phyloP scores from a whole-genome alignment of 2,113 vertebrate species.

The Notechis scutatus region DNA sequence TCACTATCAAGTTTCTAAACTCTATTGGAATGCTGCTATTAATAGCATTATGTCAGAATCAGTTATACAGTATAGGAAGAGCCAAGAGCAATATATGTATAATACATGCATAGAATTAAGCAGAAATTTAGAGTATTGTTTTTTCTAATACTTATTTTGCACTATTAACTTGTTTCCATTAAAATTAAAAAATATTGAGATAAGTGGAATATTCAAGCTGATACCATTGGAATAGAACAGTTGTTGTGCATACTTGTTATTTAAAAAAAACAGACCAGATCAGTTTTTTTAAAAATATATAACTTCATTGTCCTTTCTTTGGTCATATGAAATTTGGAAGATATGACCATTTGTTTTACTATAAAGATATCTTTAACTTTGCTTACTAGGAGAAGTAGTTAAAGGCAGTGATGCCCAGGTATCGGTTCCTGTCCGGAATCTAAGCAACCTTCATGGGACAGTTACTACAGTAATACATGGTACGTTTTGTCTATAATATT shows the following conservation, averaged over 20 bases:
- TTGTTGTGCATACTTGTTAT: background rate
- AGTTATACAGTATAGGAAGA: background rate
- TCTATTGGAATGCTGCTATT: background rate
- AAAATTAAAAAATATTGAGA: background rate
- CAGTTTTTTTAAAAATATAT: background rate
- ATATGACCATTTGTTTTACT: conserved; percentile 33
- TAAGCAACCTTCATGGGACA: conserved; percentile 82
- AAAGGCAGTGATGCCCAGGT: conserved; percentile 74
- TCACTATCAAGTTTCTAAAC: background rate
- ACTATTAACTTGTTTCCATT: background rate
- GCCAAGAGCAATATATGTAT: background rate
- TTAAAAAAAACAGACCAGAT: background rate
- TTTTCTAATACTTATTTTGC: background rate
- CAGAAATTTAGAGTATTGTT: background rate
- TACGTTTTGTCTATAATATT: conserved; percentile 1
- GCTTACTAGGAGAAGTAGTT: conserved; percentile 74
- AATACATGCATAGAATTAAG: background rate
- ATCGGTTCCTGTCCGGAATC: conserved; percentile 75
- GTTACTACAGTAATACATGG: conserved; percentile 54
- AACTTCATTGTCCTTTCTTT: conserved; percentile 23
- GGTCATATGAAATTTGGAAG: background rate
- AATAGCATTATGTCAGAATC: background rate
- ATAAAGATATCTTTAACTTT: conserved; percentile 63
- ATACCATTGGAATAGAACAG: background rate
- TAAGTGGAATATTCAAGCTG: background rate